Conservation (phyloP, 2,888 invertebrate species). For the Andrena fulva region DNA sequence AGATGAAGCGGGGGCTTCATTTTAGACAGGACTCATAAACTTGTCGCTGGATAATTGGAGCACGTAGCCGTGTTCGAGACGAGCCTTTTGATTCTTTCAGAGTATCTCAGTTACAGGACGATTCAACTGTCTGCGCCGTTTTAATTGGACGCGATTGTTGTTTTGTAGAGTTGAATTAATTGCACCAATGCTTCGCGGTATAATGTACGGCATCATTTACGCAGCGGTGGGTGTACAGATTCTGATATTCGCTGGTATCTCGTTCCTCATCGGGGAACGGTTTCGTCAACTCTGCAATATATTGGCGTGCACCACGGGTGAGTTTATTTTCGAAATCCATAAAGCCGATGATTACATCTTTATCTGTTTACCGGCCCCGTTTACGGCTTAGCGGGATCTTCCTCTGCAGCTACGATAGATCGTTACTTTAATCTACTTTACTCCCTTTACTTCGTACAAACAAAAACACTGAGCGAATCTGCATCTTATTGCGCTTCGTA, state of each 20-base stretch:
- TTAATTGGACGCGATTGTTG: neutral
- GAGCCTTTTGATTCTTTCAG: neutral
- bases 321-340: conserved; percentile 27
- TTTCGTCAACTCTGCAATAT: conserved; percentile 56
- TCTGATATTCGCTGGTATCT: conserved; percentile 66
- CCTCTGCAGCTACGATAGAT: neutral
- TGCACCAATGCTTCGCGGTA: conserved; percentile 58
- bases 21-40: conserved; percentile 5
- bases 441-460: neutral
- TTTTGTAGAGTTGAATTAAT: conserved; percentile 62
- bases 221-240: conserved; percentile 69
- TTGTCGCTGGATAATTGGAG: neutral
- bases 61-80: neutral
- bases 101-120: neutral
- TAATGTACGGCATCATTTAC: conserved; percentile 66
- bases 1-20: neutral
- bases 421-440: conserved; percentile 23
- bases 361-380: conserved; percentile 19
- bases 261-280: conserved; percentile 55
- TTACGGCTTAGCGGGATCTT: conserved; percentile 1
- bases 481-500: conserved; percentile 19
- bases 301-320: conserved; percentile 55
- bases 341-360: neutral
- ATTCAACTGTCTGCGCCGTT: neutral
- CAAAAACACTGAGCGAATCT: neutral